Evolutionary conservation across 2,113 vertebrate species (phyloP).

Genomic region (Cochlearius cochlearius): DNA sequence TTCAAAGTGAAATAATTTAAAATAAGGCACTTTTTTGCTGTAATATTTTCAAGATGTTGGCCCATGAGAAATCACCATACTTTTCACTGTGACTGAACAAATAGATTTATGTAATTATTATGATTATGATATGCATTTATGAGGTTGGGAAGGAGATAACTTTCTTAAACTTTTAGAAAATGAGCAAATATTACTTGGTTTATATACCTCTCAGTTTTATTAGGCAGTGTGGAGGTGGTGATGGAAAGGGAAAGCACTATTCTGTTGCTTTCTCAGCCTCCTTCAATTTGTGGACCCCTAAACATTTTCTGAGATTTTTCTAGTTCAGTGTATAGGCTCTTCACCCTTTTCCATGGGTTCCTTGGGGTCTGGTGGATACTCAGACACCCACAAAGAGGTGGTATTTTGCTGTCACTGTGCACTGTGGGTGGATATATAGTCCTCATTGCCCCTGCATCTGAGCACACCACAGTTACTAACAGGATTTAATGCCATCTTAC

Average conservation of each 20-base stretch:
- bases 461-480: not conserved
- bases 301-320: not conserved
- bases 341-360: not conserved
- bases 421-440: not conserved
- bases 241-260: not conserved
- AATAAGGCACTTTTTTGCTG: not conserved
- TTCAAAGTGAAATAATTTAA: not conserved
- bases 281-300: not conserved
- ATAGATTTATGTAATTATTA: not conserved
- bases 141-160: not conserved
- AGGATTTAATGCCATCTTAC: not conserved
- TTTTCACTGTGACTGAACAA: not conserved
- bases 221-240: not conserved
- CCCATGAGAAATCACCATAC: not conserved
- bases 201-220: not conserved
- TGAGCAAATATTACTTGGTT: not conserved
- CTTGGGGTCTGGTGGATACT: not conserved
- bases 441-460: not conserved
- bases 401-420: not conserved
- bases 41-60: not conserved
- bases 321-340: not conserved
- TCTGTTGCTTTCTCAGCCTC: not conserved
- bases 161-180: not conserved
- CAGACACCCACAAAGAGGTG: no score
- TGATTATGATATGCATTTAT: not conserved